Conservation (phyloP, 2,888 invertebrate genomes). For the Tryphoninae sp. region DNA sequence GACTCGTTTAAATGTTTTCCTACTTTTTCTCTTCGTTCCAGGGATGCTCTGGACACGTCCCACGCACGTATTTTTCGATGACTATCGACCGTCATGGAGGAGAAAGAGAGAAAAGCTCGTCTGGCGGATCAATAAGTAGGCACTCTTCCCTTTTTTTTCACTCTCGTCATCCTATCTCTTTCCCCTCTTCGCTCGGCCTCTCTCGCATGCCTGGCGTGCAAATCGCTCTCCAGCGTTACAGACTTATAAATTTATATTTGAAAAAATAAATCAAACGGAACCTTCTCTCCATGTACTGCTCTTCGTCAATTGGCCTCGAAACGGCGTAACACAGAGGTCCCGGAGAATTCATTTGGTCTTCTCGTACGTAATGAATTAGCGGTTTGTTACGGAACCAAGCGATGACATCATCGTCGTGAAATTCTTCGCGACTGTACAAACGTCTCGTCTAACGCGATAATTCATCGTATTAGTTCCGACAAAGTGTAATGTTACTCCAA, state of each 20-base stretch:
- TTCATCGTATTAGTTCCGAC: neutral
- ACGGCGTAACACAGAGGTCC: too few species aligned
- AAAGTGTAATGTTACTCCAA: neutral
- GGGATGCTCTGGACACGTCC: slow-evolving; percentile 2
- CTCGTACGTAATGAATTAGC: slow-evolving; percentile 17
- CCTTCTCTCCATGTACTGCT: slow-evolving; percentile 13
- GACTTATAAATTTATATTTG: neutral
- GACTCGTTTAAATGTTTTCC: neutral
- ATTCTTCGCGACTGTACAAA: neutral
- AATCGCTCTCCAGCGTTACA: slow-evolving; percentile 20
- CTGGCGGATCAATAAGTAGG: slow-evolving; percentile 63
- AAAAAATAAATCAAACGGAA: neutral
- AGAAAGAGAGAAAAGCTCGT: slow-evolving; percentile 45
- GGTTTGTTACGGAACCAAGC: neutral
- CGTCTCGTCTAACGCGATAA: neutral
- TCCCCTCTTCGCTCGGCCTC: slow-evolving; percentile 26
- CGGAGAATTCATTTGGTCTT: neutral
- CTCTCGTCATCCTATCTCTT: neutral
- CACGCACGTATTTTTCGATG: slow-evolving; percentile 57
- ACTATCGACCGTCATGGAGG: slow-evolving; percentile 47
- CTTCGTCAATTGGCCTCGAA: neutral
- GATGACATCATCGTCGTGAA: slow-evolving; percentile 25
- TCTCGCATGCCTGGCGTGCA: slow-evolving; percentile 30
- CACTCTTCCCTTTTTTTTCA: slow-evolving; percentile 56
- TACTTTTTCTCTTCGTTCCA: slow-evolving; percentile 20